Evolutionary conservation across 2,888 invertebrate species (phyloP).

Genomic region (Hypomecis punctinalis): DNA sequence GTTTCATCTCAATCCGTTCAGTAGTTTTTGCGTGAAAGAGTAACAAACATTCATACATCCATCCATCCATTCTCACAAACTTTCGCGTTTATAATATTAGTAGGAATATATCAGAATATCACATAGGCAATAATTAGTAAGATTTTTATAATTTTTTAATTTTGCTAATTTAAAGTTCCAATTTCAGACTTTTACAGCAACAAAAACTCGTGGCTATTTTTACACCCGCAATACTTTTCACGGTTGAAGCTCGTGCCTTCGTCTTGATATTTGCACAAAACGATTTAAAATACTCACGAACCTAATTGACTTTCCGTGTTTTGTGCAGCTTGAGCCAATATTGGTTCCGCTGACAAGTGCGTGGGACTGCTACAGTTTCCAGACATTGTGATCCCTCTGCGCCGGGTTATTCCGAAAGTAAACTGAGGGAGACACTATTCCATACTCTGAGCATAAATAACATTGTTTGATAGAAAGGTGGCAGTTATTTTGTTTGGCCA

Average conservation of each 20-base stretch:
- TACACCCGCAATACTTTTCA: conserved; percentile 16
- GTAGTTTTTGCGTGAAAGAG: too few relatives aligned
- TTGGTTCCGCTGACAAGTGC: conserved; percentile 49
- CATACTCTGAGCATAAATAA: background rate
- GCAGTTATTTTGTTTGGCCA: background rate
- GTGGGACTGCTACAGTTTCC: conserved; percentile 58
- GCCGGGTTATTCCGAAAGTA: background rate
- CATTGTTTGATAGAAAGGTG: background rate
- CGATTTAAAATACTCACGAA: conserved; percentile 16
- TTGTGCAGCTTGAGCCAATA: conserved; percentile 47
- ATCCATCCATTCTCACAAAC: too few relatives aligned
- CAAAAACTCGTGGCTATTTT: conserved; percentile 15
- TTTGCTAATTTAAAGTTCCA: background rate
- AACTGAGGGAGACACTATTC: background rate
- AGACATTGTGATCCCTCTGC: conserved; percentile 48
- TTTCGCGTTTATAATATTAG: too few relatives aligned
- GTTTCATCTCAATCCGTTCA: too few relatives aligned
- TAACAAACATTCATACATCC: too few relatives aligned
- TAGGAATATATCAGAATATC: too few relatives aligned
- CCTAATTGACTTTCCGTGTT: conserved; percentile 42
- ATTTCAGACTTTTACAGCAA: background rate
- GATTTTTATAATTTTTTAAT: too few relatives aligned
- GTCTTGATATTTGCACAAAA: conserved; percentile 17
- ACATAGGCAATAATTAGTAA: too few relatives aligned
- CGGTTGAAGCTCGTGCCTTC: conserved; percentile 12